phyloP scores from a whole-genome alignment of 2,888 invertebrate genomes.

The Cheilosia impressa region DNA sequence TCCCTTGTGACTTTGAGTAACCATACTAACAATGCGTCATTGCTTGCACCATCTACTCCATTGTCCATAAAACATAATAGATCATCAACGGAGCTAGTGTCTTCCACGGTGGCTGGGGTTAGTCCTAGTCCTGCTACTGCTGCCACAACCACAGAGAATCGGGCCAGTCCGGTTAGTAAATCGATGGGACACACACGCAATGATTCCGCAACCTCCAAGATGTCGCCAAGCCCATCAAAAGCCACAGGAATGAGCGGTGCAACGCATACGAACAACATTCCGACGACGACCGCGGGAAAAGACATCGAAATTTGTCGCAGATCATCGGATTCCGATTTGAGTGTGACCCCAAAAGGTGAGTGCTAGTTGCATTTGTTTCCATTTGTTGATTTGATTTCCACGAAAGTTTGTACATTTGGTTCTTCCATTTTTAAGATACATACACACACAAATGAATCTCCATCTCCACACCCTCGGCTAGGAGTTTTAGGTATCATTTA shows the following conservation, averaged over 20 bases:
- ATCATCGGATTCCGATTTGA: slow-evolving; percentile 96
- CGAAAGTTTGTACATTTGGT: slow-evolving; percentile 1
- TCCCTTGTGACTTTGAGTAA: slow-evolving; percentile 75
- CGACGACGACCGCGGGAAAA: slow-evolving; percentile 77
- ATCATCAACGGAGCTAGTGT: slow-evolving; percentile 79
- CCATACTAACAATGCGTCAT: slow-evolving; percentile 82
- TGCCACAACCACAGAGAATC: slow-evolving; percentile 78
- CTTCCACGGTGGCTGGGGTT: slow-evolving; percentile 76
- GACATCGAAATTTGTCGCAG: slow-evolving; percentile 88
- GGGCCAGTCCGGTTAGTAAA: slow-evolving; percentile 52
- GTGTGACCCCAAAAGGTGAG: slow-evolving; percentile 96
- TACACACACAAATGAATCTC: slow-evolving; percentile 61
- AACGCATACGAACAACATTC: slow-evolving; percentile 80
- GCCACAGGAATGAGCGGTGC: slow-evolving; percentile 47
- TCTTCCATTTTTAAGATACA: slow-evolving; percentile 23
- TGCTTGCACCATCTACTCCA: slow-evolving; percentile 83
- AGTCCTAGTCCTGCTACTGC: slow-evolving; percentile 80
- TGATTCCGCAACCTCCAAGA: slow-evolving; percentile 80
- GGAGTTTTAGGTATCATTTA: slow-evolving; percentile 22
- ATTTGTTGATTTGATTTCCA: slow-evolving; percentile 8
- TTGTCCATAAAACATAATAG: slow-evolving; percentile 81
- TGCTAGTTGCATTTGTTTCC: slow-evolving; percentile 22
- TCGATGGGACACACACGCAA: slow-evolving; percentile 54
- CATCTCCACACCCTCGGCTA: slow-evolving; percentile 1
- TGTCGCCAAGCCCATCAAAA: slow-evolving; percentile 86